phyloP scores from a whole-genome alignment of 2,113 vertebrate genomes.

The Melanostigma gelatinosum region DNA sequence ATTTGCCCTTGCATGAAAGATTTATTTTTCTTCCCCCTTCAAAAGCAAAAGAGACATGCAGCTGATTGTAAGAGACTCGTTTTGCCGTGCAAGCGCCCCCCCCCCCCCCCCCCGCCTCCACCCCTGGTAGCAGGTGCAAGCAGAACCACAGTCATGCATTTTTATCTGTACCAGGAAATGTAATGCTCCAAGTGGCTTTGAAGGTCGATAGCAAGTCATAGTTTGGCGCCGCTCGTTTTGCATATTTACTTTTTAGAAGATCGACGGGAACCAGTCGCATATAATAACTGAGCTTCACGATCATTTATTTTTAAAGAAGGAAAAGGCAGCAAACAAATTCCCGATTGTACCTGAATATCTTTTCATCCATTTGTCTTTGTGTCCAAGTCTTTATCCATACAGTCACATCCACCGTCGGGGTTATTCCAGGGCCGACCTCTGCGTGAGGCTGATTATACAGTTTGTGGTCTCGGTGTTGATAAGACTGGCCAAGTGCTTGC shows the following conservation, averaged over 20 bases:
- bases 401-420: slow-evolving; percentile 24
- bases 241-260: slow-evolving; percentile 36
- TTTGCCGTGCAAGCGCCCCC: slow-evolving; percentile 41
- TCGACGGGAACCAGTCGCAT: background rate
- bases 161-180: slow-evolving; percentile 44
- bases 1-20: slow-evolving; percentile 73
- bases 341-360: background rate
- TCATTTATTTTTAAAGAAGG: background rate
- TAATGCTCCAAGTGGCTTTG: slow-evolving; percentile 32
- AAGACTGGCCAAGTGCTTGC: slow-evolving; percentile 47
- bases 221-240: slow-evolving; percentile 4
- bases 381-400: background rate
- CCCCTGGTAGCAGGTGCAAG: slow-evolving; percentile 59
- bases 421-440: slow-evolving; percentile 55
- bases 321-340: background rate
- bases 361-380: background rate
- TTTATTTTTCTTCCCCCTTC: slow-evolving; percentile 60
- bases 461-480: slow-evolving; percentile 60
- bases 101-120: slow-evolving; percentile 19
- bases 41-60: slow-evolving; percentile 68
- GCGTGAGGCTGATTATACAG: slow-evolving; percentile 43
- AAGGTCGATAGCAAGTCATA: slow-evolving; percentile 31
- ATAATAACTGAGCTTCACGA: background rate
- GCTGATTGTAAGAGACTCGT: slow-evolving; percentile 67
- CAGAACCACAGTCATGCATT: slow-evolving; percentile 54